Evolutionary conservation across 1,140 invertebrate species (phyloP), one percentile per base, ranked within the genome.

Genomic region (Euura lappo): DNA sequence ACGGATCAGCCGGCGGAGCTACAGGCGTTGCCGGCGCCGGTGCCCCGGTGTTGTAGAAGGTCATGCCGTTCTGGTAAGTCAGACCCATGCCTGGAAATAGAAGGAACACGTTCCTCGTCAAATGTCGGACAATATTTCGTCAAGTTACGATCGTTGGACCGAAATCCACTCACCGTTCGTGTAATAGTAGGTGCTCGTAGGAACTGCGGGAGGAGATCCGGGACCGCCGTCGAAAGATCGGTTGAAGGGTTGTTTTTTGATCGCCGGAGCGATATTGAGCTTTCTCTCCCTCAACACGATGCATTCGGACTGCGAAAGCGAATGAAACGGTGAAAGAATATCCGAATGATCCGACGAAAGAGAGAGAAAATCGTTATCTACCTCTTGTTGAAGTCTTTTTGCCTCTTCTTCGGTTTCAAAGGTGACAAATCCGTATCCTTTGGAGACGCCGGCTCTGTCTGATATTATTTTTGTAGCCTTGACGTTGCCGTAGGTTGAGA

Each of bases 341-440:
- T 68, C 45, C 51, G 7, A 11, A 44, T 42, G 6, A 10, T 8
- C 44, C 47, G 42, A 68, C n/a, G 67, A 66, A 6, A 60, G 10
- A 73, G 71, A 13, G 70, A 71, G 71, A 44, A 69, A 70, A 65
- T 70, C 45, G 45, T 65, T 6, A 68, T 84, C 83, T 80, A 91
- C 91, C 84, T 93, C 92, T 75, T 91, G 88, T 74, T 93, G 90
- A 74, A 93, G 88, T 83, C 93, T 90, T 82, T 94, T 94, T 2
- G 95, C 95, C 88, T 97, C 95, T 81, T 96, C 94, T 85, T 96
- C 95, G 65, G 93, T 95, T 88, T 96, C 96, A 88, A 98, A 99
- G 11, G 97, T 99, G 65, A 99, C 96, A 89, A 99, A 97, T 4
- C 96, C 96, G 80, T 97, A 98, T 67, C 97, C 97, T 89, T 98